Base-by-base conservation (phyloP, 2,888 invertebrate genomes). In the Prenolepis imparis region DNA sequence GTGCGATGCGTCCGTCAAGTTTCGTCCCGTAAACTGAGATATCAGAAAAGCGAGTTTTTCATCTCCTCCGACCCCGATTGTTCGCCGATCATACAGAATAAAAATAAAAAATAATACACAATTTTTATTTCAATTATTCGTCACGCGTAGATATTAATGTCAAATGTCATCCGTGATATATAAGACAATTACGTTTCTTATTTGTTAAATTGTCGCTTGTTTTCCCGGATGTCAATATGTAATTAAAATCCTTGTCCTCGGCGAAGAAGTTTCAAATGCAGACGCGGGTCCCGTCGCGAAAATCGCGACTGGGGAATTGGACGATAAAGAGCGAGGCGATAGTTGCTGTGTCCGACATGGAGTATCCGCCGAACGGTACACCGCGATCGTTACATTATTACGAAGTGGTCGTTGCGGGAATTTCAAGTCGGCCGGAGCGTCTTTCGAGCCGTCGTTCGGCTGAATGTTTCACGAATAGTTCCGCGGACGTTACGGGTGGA, bases 401-500 rank as follows among this genome's bases (percentile, higher is more conserved):
- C 85, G 83, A 36, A 81, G 55, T 67, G 63, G 74, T 86, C 67
- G 82, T 84, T 75, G 74, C 83, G 86, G 86, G 86, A 85, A 86
- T 85, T 86, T 82, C 74, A 57, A 68, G 77, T 44, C 52, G 84
- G 73, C 57, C 61, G 74, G 61, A 86, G 74, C 82, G 86, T 80
- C 84, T 90, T 91, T 87, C 89, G 89, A 85, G 59, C 86, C 85
- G 89, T 87, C 90, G 90, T 90, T 89, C 88, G 72, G 78, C 81
- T 92, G 90, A 92, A 92, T 92, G 85, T 91, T 92, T 91, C 83
- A 92, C 81, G 84, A 85, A 70, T 66, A 82, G 85, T 84, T 86
- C 84, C 80, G 86, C 87, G 87, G 87, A 86, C 89, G 85, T 87
- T 88, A 85, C 88, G 88, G 84, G 86, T 86, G 90, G 84, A 87